Evolutionary conservation across 2,113 vertebrate genomes (phyloP), one percentile per base, ranked within the genome.

Genomic region (Salvelinus alpinus): DNA sequence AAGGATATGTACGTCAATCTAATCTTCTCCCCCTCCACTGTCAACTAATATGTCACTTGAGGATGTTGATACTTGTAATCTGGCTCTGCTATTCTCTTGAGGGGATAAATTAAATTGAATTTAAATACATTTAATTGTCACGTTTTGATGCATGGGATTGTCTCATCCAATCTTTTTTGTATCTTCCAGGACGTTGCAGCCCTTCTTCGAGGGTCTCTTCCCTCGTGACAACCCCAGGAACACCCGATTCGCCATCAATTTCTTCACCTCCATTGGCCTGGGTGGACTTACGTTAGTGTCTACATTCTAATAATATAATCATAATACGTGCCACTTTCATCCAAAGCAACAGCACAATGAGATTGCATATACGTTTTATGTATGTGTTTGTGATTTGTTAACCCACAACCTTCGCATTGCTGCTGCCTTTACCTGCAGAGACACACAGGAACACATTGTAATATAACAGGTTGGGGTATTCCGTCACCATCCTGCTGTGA

Each of bases 191-290:
- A 99, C 97, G 1, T 86, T 99, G 48, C 97, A 96, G 80, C 89
- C 93, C 0, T 99, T 97, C 92, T 99, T 99, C 84, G 95, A 98
- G 88, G 97, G 98, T 68, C 93, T 99, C 7, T 92, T 99, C 79
- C 98, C 98, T 87, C 96, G 96, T 31, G 98, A 99, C 86, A 99
- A 98, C 85, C 98, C 97, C 84, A 95, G 97, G 84, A 99, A 99
- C 83, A 99, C 98, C 76, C 95, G 97, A 77, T 99, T 99, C 82
- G 97, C 98, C 90, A 99, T 99, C 90, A 99, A 99, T 90, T 99
- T 99, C 93, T 99, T 99, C 90, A 99, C 97, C 51, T 99, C 98
- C 2, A 99, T 99, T 78, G 98, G 97, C 64, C 95, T 99, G 77
- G 98, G 98, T 87, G 97, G 98, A 69, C 91, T 99, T 76, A 99